phyloP scores from a whole-genome alignment of 2,888 invertebrate genomes.

The Parochlus steinenii region DNA sequence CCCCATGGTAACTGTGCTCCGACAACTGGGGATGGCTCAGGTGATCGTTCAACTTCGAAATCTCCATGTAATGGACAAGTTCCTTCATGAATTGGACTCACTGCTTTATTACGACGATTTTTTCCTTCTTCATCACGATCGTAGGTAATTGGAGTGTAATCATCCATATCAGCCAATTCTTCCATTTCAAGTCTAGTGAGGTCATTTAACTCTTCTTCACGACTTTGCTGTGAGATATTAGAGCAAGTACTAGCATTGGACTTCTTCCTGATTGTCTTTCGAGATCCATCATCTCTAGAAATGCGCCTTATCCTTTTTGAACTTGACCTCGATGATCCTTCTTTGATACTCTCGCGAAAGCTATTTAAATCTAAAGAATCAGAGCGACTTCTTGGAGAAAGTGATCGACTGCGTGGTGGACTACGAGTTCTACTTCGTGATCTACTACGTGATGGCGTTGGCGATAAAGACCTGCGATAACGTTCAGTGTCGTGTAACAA shows the following conservation, averaged over 20 bases:
- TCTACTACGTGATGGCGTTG: too few species aligned
- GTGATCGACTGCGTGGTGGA: neutral
- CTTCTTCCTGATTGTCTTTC: conserved; percentile 3
- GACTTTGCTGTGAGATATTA: conserved; percentile 25
- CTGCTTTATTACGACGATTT: conserved; percentile 24
- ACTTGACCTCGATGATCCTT: neutral
- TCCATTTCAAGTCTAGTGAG: conserved; percentile 47
- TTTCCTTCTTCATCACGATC: conserved; percentile 22
- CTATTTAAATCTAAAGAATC: too few species aligned
- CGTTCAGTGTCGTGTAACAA: conserved; percentile 9
- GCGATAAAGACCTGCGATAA: too few species aligned
- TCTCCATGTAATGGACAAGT: neutral
- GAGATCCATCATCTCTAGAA: conserved; percentile 8
- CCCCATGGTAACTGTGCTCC: conserved; percentile 1
- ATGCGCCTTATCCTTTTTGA: too few species aligned
- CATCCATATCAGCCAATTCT: conserved; percentile 32
- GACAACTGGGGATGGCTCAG: conserved; percentile 21
- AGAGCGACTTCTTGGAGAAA: neutral
- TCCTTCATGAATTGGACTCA: conserved; percentile 20
- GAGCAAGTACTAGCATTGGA: too few species aligned
- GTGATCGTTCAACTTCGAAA: conserved; percentile 16
- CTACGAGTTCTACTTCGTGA: conserved; percentile 3
- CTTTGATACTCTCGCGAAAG: neutral
- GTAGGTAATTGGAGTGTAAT: conserved; percentile 25
- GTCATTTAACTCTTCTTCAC: conserved; percentile 45